Conservation (phyloP, 1,140 invertebrate species). For the Hyles euphorbiae region DNA sequence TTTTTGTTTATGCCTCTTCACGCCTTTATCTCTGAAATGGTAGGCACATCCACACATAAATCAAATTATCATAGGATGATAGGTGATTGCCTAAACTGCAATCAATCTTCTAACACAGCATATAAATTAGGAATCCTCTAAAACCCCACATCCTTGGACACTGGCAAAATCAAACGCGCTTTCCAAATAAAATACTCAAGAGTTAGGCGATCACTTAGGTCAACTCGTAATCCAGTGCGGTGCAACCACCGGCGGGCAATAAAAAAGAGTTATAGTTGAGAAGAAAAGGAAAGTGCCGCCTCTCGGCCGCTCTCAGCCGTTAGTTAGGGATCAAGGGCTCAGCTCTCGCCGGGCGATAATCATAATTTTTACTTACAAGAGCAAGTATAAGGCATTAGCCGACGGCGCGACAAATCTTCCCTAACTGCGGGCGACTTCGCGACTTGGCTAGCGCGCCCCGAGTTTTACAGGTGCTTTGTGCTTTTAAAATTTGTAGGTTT, state of each 20-base stretch:
- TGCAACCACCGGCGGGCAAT: constrained; percentile 57
- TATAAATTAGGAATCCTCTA: too few relatives aligned
- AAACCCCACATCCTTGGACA: too few relatives aligned
- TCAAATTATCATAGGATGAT: too few relatives aligned
- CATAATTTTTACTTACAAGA: constrained; percentile 75
- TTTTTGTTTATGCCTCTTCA: too few relatives aligned
- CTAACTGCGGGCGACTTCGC: constrained; percentile 67
- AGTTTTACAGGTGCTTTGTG: constrained; percentile 33
- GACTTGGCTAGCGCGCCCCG: constrained; percentile 40
- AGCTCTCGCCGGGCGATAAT: constrained; percentile 67
- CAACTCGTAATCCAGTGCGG: constrained; percentile 60
- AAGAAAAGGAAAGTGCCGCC: constrained; percentile 69
- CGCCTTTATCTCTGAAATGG: background rate
- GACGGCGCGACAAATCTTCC: constrained; percentile 65
- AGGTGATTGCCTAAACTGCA: too few relatives aligned
- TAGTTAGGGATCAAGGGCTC: constrained; percentile 72
- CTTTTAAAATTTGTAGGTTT: too few relatives aligned
- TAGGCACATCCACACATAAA: background rate
- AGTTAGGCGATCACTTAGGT: constrained; percentile 55
- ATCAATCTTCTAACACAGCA: too few relatives aligned
- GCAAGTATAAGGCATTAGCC: constrained; percentile 57
- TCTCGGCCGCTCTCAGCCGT: constrained; percentile 48
- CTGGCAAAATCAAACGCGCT: constrained; percentile 8
- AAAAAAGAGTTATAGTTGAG: constrained; percentile 74
- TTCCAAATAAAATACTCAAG: constrained; percentile 26